These are phyloP conservation scores for Cyprinodon variegatus DNA, from an alignment of 2,113 vertebrate genomes.

Conservation along the genomic window DNA sequence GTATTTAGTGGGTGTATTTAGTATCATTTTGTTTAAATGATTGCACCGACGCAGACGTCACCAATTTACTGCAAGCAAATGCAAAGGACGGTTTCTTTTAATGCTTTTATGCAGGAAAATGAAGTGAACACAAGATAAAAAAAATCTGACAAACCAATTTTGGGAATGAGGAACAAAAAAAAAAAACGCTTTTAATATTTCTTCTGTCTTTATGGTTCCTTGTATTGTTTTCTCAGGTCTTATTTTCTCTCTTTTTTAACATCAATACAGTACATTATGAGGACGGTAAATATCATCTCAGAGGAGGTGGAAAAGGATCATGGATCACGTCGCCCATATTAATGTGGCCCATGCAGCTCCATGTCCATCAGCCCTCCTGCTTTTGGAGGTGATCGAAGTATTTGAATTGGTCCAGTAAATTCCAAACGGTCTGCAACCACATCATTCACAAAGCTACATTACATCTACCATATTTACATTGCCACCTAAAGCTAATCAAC, in stretches of 20 bases:
- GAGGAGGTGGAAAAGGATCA: conserved; percentile 27
- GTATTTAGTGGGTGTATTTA: conserved; percentile 17
- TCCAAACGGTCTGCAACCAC: conserved; percentile 69
- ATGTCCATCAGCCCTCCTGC: conserved; percentile 32
- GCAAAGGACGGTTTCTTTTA: conserved; percentile 52
- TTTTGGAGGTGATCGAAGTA: conserved; percentile 32
- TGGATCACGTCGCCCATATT: conserved; percentile 63
- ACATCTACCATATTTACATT: conserved; percentile 76
- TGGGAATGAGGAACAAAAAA: conserved; percentile 28
- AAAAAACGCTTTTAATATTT: conserved; percentile 17
- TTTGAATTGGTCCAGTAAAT: conserved; percentile 52
- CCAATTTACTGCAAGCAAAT: conserved; percentile 60
- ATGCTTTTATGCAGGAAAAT: conserved; percentile 32
- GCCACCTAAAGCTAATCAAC: conserved; percentile 71
- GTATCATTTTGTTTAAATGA: conserved; percentile 30
- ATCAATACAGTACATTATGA: conserved; percentile 52
- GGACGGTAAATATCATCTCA: conserved; percentile 28
- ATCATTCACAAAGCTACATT: conserved; percentile 78
- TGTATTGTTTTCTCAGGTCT: conserved; percentile 27
- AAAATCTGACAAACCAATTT: conserved; percentile 6
- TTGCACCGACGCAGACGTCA: conserved; percentile 43
- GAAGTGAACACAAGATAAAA: conserved; percentile 29
- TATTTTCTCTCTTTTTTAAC: conserved; percentile 36
- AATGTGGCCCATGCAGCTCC: conserved; percentile 67
- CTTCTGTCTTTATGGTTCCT: conserved; percentile 11